A percentile compares a stretch with the other conserved stretches of the same genome.
phyloP scores from a whole-genome alignment of 2,797 vertebrate species.

The Acanthiza pusilla region DNA sequence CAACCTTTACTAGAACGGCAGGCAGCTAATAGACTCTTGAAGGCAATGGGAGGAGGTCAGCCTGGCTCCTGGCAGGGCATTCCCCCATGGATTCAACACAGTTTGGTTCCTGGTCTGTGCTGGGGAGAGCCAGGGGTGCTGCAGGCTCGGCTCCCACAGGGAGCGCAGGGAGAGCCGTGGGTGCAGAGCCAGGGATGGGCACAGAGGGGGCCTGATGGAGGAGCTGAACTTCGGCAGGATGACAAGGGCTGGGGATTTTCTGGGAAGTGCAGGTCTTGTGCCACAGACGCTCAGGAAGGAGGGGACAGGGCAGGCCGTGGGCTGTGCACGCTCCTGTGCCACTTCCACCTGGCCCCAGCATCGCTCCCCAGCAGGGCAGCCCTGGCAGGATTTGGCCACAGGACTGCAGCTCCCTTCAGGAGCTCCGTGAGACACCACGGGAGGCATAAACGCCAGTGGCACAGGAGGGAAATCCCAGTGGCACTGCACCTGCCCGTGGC shows the following conservation, averaged over 20 bases:
- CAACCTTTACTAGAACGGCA: not conserved
- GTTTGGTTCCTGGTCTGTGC: not conserved
- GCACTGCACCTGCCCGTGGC: not conserved
- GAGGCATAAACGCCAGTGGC: not conserved
- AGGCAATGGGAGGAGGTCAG: not conserved
- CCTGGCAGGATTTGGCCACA: not conserved
- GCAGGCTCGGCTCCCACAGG: not conserved
- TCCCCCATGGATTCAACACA: not conserved
- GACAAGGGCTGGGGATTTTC: rapidly evolving
- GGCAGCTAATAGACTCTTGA: not conserved
- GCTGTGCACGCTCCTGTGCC: rapidly evolving
- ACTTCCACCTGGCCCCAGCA: not conserved
- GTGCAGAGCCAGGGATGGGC: not conserved
- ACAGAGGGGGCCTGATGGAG: rapidly evolving
- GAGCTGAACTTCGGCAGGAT: not conserved
- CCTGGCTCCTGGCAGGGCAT: not conserved
- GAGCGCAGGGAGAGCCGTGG: rapidly evolving
- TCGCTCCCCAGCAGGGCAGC: not conserved
- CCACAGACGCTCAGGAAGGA: rapidly evolving
- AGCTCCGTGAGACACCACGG: not conserved
- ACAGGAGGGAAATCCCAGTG: not conserved
- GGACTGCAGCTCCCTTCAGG: not conserved
- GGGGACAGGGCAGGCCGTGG: not conserved
- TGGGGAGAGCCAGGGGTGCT: not conserved
- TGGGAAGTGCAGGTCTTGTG: rapidly evolving